Evolutionary conservation across 2,797 vertebrate genomes (phyloP), one percentile per base, ranked within the genome.

Genomic region (Smutsia temminckii): DNA sequence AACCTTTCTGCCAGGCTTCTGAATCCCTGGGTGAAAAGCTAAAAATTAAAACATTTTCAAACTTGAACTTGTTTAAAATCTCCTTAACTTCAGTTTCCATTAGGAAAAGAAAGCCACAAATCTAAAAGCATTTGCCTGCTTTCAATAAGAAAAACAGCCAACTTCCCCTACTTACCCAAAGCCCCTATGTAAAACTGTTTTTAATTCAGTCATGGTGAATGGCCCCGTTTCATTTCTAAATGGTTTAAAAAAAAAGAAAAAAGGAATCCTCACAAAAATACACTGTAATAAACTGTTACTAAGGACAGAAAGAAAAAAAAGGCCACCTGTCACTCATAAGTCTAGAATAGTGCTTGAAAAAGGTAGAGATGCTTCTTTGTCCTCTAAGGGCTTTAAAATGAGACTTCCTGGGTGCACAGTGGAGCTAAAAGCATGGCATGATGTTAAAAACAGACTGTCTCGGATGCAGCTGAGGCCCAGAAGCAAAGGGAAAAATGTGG

Each of bases 31-130:
- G 61, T 59, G 55, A 84, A 88, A 88, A 83, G 40, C 64, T 71
- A 37, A 78, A 51, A 49, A 32, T 84, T 27, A 51, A 81, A 46
- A 63, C 12, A 3, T 78, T 81, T 79, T 75, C 75, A 59, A 75
- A 63, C 59, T 29, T 29, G 32, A 86, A 80, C 69, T 89, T 85
- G 42, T 85, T 80, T 85, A 75, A 94, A 92, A 85, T n/a, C 69
- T 94, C n/a, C 23, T 9, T 74, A 66, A 81, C 12, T 40, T 81
- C 8, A 49, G 68, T 74, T 88, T 89, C 59, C 42, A 89, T 14
- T 18, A 32, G 80, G 68, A 84, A 92, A 96, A 79, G 78, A 77
- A 94, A 96, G 89, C 6, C 64, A 78, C 18, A 74, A 55, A 85
- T 80, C 72, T 80, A 75, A 92, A 89, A 74, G 14, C 20, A 72